Evolutionary conservation across 2,797 vertebrate species (phyloP).

Genomic region (Spinus olivaceus): DNA sequence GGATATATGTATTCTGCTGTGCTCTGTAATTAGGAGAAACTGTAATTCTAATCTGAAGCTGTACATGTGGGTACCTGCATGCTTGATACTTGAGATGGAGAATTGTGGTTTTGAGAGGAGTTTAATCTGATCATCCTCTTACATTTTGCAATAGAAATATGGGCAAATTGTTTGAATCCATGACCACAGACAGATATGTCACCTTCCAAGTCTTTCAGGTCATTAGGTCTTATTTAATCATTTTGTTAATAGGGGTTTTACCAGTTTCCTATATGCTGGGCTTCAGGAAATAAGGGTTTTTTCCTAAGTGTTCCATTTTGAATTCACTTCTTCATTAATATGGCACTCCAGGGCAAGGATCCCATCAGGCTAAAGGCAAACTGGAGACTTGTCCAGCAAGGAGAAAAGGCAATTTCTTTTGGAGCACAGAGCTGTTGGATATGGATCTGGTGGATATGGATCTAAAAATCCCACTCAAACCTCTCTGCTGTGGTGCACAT

Average conservation of each 20-base stretch:
- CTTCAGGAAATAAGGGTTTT: not conserved
- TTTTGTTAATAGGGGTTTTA: not conserved
- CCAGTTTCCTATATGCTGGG: not conserved
- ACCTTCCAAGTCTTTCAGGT: not conserved
- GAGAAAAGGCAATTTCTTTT: not conserved
- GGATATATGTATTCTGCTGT: not conserved
- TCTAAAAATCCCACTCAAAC: not conserved
- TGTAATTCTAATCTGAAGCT: not conserved
- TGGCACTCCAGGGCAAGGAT: not conserved
- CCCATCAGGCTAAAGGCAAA: not conserved
- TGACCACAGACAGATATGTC: not conserved
- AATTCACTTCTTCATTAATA: not conserved
- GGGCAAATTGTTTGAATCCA: not conserved
- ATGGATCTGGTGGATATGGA: not conserved
- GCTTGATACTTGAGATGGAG: no score
- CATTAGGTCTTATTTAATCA: not conserved
- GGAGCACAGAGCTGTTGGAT: not conserved
- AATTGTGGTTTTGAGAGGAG: not conserved
- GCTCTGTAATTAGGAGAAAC: not conserved
- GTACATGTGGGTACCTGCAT: not conserved
- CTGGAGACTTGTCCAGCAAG: not conserved
- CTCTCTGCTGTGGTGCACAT: not conserved
- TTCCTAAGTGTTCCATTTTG: not conserved
- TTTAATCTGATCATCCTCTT: not conserved
- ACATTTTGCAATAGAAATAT: not conserved